Evolutionary conservation across 2,888 invertebrate genomes (phyloP), one percentile per base, ranked within the genome.

Genomic region (Chrysodeixis includens): DNA sequence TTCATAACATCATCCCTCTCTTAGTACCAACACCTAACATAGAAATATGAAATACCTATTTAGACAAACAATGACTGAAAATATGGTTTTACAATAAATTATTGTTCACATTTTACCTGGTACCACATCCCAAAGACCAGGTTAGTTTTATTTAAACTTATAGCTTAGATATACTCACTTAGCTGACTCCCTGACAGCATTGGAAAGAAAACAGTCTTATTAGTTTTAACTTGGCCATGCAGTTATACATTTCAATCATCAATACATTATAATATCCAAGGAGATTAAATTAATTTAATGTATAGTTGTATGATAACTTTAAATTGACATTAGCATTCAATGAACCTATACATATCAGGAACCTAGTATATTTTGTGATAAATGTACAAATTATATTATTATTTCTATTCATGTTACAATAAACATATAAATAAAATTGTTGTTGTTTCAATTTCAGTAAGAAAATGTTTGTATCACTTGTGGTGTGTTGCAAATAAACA

Each of bases 171-270:
- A 81, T 93, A 95, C 95, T 95, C 84, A 96, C 95, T 95, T 95
- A 87, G 95, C 95, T 63, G 95, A 95, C 90, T 96, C 95, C 92
- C 95, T 96, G 94, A 87, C 84, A 86, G 94, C 94, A 88, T 92
- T 90, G 90, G 83, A 93, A 92, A 92, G 84, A 91, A 93, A 94
- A 92, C 57, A 84, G 69, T 60, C 76, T 46, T 62, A 88, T 91
- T 91, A 90, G 83, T 87, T 69, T 69, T 75, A 26, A 26, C 14
- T 52, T 14, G 10, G 4, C 14, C 26, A 22, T 26, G 22, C 51
- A 51, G 14, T 14, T 22, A 14, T 52, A 26, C n/a, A 6, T 1
- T 6, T 22, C 5, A 52, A 26, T 14, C 14, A n/a, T 35, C 0
- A 14, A 35, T 32, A 35, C 35, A 35, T 22, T 51, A n/a, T 51